Evolutionary conservation across 1,140 invertebrate species (phyloP).

Genomic region (Wiebesia pumilae): DNA sequence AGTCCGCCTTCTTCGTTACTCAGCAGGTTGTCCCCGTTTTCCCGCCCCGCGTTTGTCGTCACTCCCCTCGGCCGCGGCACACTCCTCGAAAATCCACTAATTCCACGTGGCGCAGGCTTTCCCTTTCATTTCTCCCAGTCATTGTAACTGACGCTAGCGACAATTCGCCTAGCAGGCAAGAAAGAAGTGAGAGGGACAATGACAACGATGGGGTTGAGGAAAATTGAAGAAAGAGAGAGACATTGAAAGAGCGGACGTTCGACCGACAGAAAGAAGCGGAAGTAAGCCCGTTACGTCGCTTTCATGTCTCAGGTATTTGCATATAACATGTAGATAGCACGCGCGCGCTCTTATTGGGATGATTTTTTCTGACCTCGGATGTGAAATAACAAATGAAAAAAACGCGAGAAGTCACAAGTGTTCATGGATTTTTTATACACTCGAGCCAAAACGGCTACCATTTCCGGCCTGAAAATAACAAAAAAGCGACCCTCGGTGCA

Average conservation of each 20-base stretch:
- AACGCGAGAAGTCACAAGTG: not conserved
- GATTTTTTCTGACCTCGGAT: conserved; percentile 47
- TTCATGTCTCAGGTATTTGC: conserved; percentile 44
- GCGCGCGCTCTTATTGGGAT: not conserved
- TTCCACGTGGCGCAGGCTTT: conserved; percentile 12
- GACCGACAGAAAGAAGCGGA: conserved; percentile 42
- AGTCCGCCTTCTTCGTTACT: conserved; percentile 13
- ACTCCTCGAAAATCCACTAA: conserved; percentile 34
- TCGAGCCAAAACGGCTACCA: not conserved
- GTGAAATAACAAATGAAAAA: conserved; percentile 33
- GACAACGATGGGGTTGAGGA: not conserved
- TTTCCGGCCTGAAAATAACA: conserved; percentile 9
- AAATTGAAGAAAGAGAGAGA: not conserved
- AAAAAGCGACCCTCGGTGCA: not conserved
- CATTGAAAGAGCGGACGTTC: not conserved
- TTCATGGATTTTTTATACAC: not conserved
- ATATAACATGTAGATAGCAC: conserved; percentile 3
- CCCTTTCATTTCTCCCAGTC: conserved; percentile 25
- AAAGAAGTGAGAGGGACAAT: not conserved
- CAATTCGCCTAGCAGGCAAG: conserved; percentile 29
- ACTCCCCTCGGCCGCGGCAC: not conserved
- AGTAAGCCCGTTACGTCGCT: conserved; percentile 35
- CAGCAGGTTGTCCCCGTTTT: not conserved
- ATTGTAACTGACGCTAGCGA: conserved; percentile 21
- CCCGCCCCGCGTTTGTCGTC: not conserved